These are phyloP conservation scores for Chanos chanos DNA, from an alignment of 2,797 vertebrate species.

Conservation along the genomic window DNA sequence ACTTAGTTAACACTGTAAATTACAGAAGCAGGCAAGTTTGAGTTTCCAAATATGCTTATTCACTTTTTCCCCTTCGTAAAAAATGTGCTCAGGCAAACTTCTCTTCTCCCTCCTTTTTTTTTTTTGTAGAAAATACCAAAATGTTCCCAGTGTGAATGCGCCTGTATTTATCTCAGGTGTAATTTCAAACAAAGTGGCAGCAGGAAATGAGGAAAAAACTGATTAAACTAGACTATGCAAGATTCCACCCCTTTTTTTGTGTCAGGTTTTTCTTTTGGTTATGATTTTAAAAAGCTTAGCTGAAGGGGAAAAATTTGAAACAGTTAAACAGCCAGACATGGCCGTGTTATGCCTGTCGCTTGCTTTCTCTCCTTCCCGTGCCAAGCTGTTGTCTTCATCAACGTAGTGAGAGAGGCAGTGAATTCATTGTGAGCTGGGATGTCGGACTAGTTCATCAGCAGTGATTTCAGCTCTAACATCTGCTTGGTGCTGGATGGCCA, in stretches of 20 bases:
- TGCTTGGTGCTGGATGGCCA: slow-evolving; percentile 24
- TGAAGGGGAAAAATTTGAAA: neutral
- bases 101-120: too few species aligned
- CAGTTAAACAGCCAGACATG: neutral
- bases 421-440: neutral
- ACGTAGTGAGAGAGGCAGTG: neutral
- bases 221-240: too few species aligned
- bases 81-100: slow-evolving; percentile 67
- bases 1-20: slow-evolving; percentile 73
- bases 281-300: too few species aligned
- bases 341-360: neutral
- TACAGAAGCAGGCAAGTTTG: slow-evolving; percentile 65
- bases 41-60: slow-evolving; percentile 72
- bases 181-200: too few species aligned
- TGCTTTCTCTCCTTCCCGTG: neutral
- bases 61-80: slow-evolving; percentile 71
- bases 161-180: too few species aligned
- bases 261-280: too few species aligned
- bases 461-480: slow-evolving; percentile 19
- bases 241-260: too few species aligned
- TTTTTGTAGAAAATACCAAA: neutral
- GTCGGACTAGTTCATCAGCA: slow-evolving; percentile 16
- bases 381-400: slow-evolving; percentile 16
- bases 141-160: neutral
- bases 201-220: too few species aligned